These are phyloP conservation scores for Glaucopsyche alexis DNA, from an alignment of 2,888 invertebrate genomes.

Conservation along the genomic window DNA sequence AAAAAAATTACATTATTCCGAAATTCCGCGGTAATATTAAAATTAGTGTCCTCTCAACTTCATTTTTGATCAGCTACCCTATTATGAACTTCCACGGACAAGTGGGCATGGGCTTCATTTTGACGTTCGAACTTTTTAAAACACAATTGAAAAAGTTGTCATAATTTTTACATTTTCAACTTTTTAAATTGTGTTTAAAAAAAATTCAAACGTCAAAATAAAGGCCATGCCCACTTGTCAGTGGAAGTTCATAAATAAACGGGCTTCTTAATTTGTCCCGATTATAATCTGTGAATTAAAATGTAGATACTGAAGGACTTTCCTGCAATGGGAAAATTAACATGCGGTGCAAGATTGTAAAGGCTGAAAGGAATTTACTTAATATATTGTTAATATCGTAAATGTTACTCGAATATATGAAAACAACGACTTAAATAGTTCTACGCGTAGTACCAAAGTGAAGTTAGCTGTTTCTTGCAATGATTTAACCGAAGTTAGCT, in stretches of 20 bases:
- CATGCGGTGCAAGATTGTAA: constrained; percentile 13
- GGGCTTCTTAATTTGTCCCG: neutral
- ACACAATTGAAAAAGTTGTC: too few species aligned
- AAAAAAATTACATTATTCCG: neutral
- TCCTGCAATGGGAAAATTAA: neutral
- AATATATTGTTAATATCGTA: constrained; percentile 14
- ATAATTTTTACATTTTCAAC: too few species aligned
- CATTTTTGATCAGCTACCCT: too few species aligned
- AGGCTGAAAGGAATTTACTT: constrained; percentile 25
- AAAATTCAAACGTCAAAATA: too few species aligned
- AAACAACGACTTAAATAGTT: constrained; percentile 15
- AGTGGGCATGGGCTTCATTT: too few species aligned
- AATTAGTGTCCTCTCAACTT: too few species aligned
- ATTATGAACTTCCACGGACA: too few species aligned
- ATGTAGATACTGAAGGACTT: constrained; percentile 7
- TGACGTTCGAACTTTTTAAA: too few species aligned
- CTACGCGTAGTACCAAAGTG: neutral
- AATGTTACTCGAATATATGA: neutral
- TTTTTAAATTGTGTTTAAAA: too few species aligned
- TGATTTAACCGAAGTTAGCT: neutral
- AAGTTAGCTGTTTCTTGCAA: neutral
- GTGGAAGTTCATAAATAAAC: neutral
- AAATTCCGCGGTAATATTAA: too few species aligned
- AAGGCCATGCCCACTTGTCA: too few species aligned
- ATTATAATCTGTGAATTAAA: neutral